Conservation (phyloP, 2,113 vertebrate species). For the Amblyornis subalaris region DNA sequence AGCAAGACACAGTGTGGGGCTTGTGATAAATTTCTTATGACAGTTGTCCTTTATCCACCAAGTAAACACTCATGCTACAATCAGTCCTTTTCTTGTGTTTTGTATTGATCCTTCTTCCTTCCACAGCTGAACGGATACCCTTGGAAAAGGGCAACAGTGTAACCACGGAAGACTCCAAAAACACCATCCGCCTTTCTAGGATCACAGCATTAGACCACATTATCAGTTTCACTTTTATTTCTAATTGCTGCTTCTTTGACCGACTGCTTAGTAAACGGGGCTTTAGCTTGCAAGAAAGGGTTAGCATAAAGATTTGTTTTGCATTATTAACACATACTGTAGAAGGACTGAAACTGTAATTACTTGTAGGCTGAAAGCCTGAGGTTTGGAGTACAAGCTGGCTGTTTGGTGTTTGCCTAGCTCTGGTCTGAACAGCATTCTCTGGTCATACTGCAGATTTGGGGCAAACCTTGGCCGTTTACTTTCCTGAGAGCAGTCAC, state of each 20-base stretch:
- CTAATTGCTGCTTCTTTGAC: neutral
- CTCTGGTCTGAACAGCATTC: neutral
- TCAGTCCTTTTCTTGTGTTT: neutral
- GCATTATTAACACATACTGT: neutral
- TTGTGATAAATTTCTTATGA: neutral
- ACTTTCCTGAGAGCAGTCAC: neutral
- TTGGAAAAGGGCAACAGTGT: accelerated
- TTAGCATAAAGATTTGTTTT: neutral
- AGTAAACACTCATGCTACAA: neutral
- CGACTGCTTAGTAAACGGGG: accelerated
- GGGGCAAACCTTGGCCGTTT: neutral
- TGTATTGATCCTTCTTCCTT: neutral
- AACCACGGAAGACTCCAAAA: neutral
- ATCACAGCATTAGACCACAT: neutral
- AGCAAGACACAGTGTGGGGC: neutral
- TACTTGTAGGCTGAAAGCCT: neutral
- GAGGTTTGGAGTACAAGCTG: neutral
- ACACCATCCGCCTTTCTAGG: neutral
- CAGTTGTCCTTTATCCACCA: neutral
- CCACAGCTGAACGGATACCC: neutral
- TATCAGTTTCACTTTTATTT: neutral
- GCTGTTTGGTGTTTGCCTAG: neutral
- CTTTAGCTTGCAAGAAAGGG: neutral
- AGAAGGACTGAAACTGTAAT: neutral
- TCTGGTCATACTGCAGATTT: neutral